Evolutionary conservation across 2,888 invertebrate species (phyloP).

Genomic region (Oscheius sp.): DNA sequence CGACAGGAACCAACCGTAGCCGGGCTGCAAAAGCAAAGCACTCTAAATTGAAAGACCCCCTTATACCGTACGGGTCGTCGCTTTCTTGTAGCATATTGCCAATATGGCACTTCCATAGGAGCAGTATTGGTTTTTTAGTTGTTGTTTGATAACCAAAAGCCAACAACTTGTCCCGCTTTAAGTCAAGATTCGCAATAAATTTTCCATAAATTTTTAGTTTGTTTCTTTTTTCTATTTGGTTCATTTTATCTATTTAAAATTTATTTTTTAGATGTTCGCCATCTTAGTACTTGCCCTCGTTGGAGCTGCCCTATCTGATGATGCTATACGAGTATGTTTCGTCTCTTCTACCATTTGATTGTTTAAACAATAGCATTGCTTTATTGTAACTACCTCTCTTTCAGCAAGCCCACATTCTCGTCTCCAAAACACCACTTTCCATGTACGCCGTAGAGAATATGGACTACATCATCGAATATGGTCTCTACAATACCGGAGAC

Average conservation of each 20-base stretch:
- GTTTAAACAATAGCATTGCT: too few species aligned
- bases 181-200: too few species aligned
- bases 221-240: too few species aligned
- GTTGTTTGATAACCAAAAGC: too few species aligned
- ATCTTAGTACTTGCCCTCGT: slow-evolving; percentile 16
- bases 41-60: not conserved
- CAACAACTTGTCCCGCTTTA: too few species aligned
- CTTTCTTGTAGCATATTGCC: slow-evolving; percentile 17
- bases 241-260: not conserved
- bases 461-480: slow-evolving; percentile 93
- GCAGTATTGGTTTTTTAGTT: too few species aligned
- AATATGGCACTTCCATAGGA: not conserved
- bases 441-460: slow-evolving; percentile 94
- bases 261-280: not conserved
- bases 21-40: slow-evolving; percentile 44
- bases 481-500: slow-evolving; percentile 88
- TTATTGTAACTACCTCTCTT: not conserved
- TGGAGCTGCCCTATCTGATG: slow-evolving; percentile 14
- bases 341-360: too few species aligned
- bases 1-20: slow-evolving; percentile 39
- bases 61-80: slow-evolving; percentile 19
- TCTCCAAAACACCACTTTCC: slow-evolving; percentile 92
- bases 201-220: not conserved
- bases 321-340: slow-evolving; percentile 17
- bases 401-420: slow-evolving; percentile 80